Base-by-base conservation (phyloP, 2,888 invertebrate genomes). In the Urechis unicinctus region DNA sequence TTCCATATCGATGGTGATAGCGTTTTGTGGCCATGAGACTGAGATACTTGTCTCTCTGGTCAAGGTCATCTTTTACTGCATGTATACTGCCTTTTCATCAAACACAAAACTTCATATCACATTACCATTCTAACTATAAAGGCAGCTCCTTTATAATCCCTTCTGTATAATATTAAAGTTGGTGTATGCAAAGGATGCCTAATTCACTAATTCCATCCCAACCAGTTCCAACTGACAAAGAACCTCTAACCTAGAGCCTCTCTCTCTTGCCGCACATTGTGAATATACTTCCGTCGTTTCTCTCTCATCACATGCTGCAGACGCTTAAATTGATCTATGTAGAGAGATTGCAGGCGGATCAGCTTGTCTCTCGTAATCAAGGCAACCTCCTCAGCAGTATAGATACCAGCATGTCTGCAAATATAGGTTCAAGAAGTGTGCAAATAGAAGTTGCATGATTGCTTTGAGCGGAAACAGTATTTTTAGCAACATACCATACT, bases 301-400 rank as follows among this genome's bases (percentile, higher is more conserved):
- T 88, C 86, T 55, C 83, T 84, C 45, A 94, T 79, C 13, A 86
- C 72, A 60, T 86, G 84, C 47, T 88, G 85, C 42, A 94, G 80
- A 22, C 89, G 82, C 58, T 85, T 83, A 75, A 90, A 88, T 77
- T 94, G 91, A 43, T 87, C 85, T 29, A 88, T 83, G 72, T 94
- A 95, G 1, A 91, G 81, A 0, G 85, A 83, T 73, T 92, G 91
- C 1, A 94, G 80, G 46, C 86, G 82, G 17, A 86, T 83, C 46
- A 93, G 79, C 64, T 88, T 88, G 53, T 86, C 85, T 65, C 87
- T 83, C 0, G 90, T 85, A 31, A 89, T 85, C 29, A 84, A 81
- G 3, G 89, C 86, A 0, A 89, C 88, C 76, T 94, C 93, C 69
- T 94, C 91, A 0, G 88, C 88, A 0, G 93, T 91, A 74, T 86